Percentiles rank a stretch among this genome's conserved stretches.
phyloP scores from a whole-genome alignment of 2,888 invertebrate species.

The Vannuccia rotundouncinata region DNA sequence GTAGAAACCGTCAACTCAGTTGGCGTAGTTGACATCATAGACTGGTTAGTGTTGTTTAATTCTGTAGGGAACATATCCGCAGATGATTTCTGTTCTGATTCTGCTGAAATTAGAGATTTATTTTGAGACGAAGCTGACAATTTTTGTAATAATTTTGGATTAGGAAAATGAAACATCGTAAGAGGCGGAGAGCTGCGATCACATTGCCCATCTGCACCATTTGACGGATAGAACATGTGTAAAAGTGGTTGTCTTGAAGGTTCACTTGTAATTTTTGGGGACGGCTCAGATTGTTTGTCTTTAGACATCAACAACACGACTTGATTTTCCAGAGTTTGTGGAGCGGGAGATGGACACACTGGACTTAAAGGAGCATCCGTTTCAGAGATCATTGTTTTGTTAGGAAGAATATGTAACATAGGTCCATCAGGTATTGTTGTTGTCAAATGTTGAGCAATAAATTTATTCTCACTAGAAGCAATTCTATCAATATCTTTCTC shows the following conservation, averaged over 20 bases:
- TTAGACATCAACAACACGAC: not conserved
- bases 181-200: slow-evolving; percentile 4
- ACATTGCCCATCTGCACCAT: not conserved
- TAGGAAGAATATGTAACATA: not conserved
- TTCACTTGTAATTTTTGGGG: not conserved
- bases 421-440: not conserved
- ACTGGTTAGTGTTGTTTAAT: not conserved
- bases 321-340: not conserved
- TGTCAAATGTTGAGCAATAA: slow-evolving; percentile 3
- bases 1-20: not conserved
- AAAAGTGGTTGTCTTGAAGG: not conserved
- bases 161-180: slow-evolving; percentile 1
- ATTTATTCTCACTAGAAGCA: slow-evolving; percentile 5
- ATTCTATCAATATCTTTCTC: not conserved
- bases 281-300: not conserved
- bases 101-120: not conserved
- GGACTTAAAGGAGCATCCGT: slow-evolving; percentile 5
- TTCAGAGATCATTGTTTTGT: not conserved
- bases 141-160: not conserved
- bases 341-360: not conserved
- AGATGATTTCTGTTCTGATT: not conserved
- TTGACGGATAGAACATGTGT: not conserved
- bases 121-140: slow-evolving; percentile 12
- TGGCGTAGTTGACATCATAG: not conserved
- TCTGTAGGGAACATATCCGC: not conserved